Evolutionary conservation across 2,888 invertebrate genomes (phyloP).

Genomic region (Trypoxylon attenuatum): DNA sequence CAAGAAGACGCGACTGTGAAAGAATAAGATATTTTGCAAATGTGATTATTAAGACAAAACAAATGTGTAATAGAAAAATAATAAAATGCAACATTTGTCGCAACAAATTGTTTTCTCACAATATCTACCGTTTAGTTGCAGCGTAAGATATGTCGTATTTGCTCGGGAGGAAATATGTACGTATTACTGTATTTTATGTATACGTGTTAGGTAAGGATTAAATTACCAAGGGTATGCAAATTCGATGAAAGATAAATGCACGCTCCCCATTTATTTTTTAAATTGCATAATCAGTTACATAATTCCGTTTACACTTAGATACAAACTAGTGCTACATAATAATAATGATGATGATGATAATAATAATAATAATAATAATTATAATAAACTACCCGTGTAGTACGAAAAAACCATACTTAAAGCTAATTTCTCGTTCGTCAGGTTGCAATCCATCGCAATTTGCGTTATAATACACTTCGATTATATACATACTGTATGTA

Average conservation of each 20-base stretch:
- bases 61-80: slow-evolving; percentile 58
- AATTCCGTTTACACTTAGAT: slow-evolving; percentile 23
- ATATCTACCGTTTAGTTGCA: slow-evolving; percentile 39
- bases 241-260: slow-evolving; percentile 20
- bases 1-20: slow-evolving; percentile 50
- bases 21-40: slow-evolving; percentile 59
- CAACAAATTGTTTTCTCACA: slow-evolving; percentile 43
- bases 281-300: slow-evolving; percentile 16
- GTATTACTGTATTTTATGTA: slow-evolving; percentile 20
- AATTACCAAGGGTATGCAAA: slow-evolving; percentile 17
- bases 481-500: slow-evolving; percentile 51
- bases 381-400: slow-evolving; percentile 9
- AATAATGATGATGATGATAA: slow-evolving; percentile 10
- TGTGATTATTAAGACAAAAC: slow-evolving; percentile 48
- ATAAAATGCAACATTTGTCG: slow-evolving; percentile 56
- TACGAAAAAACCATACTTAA: slow-evolving; percentile 6
- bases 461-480: slow-evolving; percentile 24
- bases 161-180: too few relatives aligned
- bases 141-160: too few relatives aligned
- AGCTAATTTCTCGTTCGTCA: slow-evolving; percentile 8
- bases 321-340: slow-evolving; percentile 5
- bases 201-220: slow-evolving; percentile 35
- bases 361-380: too few relatives aligned
- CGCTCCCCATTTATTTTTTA: background rate
- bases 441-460: slow-evolving; percentile 5